phyloP scores from a whole-genome alignment of 2,113 vertebrate species.

The Notiomystis cincta region DNA sequence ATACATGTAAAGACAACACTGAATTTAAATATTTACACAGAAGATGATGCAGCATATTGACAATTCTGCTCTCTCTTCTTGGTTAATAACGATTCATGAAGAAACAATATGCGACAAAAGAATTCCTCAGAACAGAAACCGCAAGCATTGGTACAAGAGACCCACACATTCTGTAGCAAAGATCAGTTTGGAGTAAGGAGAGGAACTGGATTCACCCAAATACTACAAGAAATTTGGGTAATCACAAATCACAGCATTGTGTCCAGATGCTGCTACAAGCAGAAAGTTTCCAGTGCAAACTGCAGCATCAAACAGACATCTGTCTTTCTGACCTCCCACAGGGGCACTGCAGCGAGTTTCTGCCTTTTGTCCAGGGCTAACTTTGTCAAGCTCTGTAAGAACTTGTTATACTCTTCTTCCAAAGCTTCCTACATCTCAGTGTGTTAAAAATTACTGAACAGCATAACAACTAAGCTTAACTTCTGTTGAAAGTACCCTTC shows the following conservation, averaged over 20 bases:
- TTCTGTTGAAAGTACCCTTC: background rate
- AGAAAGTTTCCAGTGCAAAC: background rate
- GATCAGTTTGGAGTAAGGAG: background rate
- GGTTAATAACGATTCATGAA: background rate
- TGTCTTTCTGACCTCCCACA: background rate
- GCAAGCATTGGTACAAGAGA: background rate
- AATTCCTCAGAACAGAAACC: background rate
- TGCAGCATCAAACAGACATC: background rate
- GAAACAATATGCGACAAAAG: background rate
- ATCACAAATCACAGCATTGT: background rate
- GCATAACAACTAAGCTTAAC: background rate
- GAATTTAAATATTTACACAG: background rate
- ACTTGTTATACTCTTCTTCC: background rate
- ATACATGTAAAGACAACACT: background rate
- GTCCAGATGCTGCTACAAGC: background rate
- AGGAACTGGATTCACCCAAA: background rate
- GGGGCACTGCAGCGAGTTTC: background rate
- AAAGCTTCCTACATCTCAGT: background rate
- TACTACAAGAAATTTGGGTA: background rate
- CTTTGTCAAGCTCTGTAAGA: background rate
- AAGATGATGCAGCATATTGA: background rate
- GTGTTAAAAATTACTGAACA: background rate
- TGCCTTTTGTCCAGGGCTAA: background rate
- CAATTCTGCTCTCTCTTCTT: background rate
- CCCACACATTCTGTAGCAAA: background rate